Evolutionary conservation across 2,797 vertebrate genomes (phyloP).

Genomic region (Pampus argenteus): DNA sequence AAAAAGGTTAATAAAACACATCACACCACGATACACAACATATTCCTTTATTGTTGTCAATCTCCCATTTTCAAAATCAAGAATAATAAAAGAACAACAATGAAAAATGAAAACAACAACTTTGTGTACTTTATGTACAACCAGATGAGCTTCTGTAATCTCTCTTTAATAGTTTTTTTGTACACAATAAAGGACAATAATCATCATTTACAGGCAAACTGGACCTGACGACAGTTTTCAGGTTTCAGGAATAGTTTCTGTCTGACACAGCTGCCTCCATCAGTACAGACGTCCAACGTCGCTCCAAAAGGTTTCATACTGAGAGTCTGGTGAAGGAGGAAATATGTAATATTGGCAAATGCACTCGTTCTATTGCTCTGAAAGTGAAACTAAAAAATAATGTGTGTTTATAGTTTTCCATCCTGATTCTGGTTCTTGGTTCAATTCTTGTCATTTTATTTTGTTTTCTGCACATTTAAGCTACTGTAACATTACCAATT

Average conservation of each 20-base stretch:
- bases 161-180: conserved; percentile 63
- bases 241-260: not conserved
- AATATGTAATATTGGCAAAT: not conserved
- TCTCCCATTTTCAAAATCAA: conserved; percentile 56
- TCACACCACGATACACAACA: conserved; percentile 68
- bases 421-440: not conserved
- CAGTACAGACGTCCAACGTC: not conserved
- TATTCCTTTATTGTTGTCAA: conserved; percentile 77
- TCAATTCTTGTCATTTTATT: not conserved
- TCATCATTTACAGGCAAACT: conserved; percentile 56
- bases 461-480: not conserved
- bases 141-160: conserved; percentile 61
- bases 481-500: too few relatives aligned
- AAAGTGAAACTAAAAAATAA: not conserved
- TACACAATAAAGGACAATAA: conserved; percentile 66
- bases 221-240: not conserved
- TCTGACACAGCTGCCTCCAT: conserved; percentile 19
- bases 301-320: not conserved
- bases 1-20: not conserved
- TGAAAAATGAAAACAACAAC: conserved; percentile 61
- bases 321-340: not conserved
- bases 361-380: conserved; percentile 6
- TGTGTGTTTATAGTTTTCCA: too few relatives aligned
- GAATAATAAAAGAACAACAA: conserved; percentile 41
- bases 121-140: conserved; percentile 63